Evolutionary conservation across 2,113 vertebrate species (phyloP).

Genomic region (Micronycteris hirsuta): DNA sequence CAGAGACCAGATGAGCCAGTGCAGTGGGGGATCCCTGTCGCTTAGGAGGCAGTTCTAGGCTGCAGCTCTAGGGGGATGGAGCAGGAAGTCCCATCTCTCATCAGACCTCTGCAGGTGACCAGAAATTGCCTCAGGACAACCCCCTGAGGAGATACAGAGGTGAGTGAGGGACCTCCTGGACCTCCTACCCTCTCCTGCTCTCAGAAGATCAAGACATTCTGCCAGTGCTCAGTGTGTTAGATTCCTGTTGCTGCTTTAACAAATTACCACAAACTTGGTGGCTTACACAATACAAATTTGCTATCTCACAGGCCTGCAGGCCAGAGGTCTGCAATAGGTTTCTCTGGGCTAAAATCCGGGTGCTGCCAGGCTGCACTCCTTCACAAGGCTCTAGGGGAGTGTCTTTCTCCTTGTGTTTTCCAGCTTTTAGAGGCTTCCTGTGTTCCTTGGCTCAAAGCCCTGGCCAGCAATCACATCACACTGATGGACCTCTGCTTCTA

Average conservation of each 20-base stretch:
- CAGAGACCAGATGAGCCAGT: neutral
- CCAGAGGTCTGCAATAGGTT: neutral
- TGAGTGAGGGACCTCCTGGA: neutral
- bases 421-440: neutral
- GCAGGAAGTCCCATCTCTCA: neutral
- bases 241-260: neutral
- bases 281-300: neutral
- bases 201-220: neutral
- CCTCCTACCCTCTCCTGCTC: neutral
- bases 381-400: neutral
- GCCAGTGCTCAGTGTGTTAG: neutral
- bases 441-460: accelerated
- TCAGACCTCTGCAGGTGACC: neutral
- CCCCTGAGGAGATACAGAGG: neutral
- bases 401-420: neutral
- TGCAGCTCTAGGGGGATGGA: accelerated
- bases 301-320: neutral
- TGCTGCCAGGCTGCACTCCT: neutral
- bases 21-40: neutral
- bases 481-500: neutral
- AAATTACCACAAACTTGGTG: neutral
- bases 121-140: neutral
- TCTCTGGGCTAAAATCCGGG: neutral
- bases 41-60: neutral
- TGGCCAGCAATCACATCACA: neutral